Base-by-base conservation (phyloP, 92 coral and sea anemone species). In the Epizoanthus illoricatus region DNA sequence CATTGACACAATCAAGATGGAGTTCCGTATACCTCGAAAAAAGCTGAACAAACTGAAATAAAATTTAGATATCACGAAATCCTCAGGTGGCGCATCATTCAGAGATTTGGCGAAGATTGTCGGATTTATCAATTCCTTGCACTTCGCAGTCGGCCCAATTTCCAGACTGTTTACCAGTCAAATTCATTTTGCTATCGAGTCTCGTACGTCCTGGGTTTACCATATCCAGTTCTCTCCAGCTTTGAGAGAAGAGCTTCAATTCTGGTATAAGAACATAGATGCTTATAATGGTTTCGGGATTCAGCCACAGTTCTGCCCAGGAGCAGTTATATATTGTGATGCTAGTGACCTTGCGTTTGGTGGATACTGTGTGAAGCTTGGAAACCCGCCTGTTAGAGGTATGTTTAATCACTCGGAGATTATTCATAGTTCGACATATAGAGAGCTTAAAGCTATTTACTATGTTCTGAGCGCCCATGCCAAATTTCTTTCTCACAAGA, bases 131-230 rank as follows among this genome's bases (percentile, higher is more conserved):
- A 68, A 68, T 68, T 68, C 17, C 18, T 68, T 68, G 73, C 15
- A 68, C 40, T 36, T 68, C 5, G 52, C 73, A 4, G 73, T 68
- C n/a, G 73, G 73, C 18, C 15, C 73, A 68, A 68, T 28, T 36
- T 68, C 73, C 39, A 68, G 73, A 28, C 16, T 33, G 3, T 36
- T 68, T 18, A 68, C 18, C 2, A 36, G 52, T 7, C 73, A 36
- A n/a, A 68, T 68, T 68, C 73, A 68, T 36, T 68, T 15, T 7
- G 20, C 73, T 36, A 13, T 68, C 54, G 47, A 36, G 52, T 68
- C 49, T 11, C 73, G 73, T 33, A 19, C 71, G 4, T 66, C 23
- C 71, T 65, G 20, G 71, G 71, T 20, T 23, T 65, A 3, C 11
- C 36, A 8, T 13, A 1, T 66, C 17, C 16, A 21, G 36, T 23